Evolutionary conservation across 2,797 vertebrate species (phyloP).

Genomic region (Sebastes itinus): DNA sequence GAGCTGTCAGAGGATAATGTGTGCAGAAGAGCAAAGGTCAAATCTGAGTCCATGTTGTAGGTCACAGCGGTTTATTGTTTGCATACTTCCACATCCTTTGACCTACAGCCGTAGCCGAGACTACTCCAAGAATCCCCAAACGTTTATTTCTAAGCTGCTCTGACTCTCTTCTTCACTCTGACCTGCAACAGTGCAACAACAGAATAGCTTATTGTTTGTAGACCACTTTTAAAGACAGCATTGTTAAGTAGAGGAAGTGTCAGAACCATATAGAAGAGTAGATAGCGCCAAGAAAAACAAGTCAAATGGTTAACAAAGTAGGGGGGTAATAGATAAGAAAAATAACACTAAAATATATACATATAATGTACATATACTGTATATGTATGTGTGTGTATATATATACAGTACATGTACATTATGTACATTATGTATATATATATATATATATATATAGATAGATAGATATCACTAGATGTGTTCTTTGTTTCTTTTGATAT

Average conservation of each 20-base stretch:
- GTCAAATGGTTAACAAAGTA: background rate
- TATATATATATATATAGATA: background rate
- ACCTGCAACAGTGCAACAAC: background rate
- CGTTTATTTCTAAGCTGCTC: background rate
- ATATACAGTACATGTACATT: too few species aligned
- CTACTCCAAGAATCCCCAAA: background rate
- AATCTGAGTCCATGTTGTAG: background rate
- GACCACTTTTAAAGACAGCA: background rate
- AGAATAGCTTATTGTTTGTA: background rate
- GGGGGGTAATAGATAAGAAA: background rate
- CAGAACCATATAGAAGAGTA: background rate
- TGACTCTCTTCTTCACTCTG: background rate
- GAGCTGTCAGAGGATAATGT: background rate
- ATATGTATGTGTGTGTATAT: too few species aligned
- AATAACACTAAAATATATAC: background rate
- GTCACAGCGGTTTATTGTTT: slow-evolving; percentile 4
- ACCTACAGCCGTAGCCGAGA: background rate
- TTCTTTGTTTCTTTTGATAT: background rate
- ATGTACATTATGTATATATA: too few species aligned
- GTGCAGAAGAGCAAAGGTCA: slow-evolving; percentile 21
- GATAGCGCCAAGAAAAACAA: background rate
- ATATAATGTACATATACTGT: too few species aligned
- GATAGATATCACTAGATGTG: background rate
- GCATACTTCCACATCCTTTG: background rate
- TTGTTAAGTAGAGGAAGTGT: background rate